These are phyloP conservation scores for Montifringilla adamsi DNA, from an alignment of 2,113 vertebrate species.

Conservation along the genomic window DNA sequence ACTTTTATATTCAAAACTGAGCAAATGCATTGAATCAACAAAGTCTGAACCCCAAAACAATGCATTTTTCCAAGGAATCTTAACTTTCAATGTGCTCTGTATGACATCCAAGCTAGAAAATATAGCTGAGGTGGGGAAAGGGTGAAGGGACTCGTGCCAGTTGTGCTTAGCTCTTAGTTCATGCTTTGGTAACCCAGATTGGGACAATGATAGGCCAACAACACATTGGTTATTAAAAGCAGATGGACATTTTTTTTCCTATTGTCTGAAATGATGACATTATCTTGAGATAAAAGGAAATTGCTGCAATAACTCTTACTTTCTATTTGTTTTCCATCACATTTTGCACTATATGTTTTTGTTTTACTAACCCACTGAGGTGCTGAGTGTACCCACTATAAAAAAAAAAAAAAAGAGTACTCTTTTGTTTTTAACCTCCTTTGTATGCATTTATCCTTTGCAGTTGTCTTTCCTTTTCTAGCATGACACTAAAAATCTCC, in stretches of 20 bases:
- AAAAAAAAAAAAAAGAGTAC: neutral
- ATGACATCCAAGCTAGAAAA: slow-evolving; percentile 24
- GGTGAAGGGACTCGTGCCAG: neutral
- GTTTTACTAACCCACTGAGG: slow-evolving; percentile 4
- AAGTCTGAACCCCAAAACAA: slow-evolving; percentile 10
- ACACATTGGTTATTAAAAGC: neutral
- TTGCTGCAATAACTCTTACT: slow-evolving; percentile 19
- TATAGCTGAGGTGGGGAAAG: neutral
- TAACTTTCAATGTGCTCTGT: slow-evolving; percentile 14
- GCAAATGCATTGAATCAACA: neutral
- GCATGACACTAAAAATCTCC: neutral
- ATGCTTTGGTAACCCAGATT: neutral
- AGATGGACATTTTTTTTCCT: slow-evolving; percentile 4
- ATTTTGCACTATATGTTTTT: neutral
- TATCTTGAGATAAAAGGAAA: slow-evolving; percentile 56
- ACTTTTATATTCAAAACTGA: neutral
- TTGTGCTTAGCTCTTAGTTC: neutral
- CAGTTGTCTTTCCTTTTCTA: neutral
- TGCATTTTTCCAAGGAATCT: slow-evolving; percentile 25
- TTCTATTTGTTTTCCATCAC: slow-evolving; percentile 37
- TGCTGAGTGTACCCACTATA: slow-evolving; percentile 9
- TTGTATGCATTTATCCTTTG: neutral
- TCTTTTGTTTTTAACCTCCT: slow-evolving; percentile 9
- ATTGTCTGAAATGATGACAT: neutral
- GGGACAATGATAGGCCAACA: slow-evolving; percentile 16